Conservation (phyloP, 2,888 invertebrate species). For the Torymus texanus region DNA sequence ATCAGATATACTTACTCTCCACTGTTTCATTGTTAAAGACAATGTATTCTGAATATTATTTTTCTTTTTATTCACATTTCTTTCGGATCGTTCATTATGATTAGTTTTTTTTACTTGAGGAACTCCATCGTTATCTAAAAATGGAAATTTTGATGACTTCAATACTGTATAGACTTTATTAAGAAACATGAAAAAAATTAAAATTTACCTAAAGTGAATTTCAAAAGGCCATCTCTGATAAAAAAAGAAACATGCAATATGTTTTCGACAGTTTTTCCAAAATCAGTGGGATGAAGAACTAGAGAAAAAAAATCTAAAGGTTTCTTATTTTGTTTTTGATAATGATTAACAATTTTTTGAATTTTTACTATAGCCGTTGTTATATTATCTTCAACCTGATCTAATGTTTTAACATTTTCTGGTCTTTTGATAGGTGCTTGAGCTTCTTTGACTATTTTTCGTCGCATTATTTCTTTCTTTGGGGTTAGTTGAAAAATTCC, state of each 20-base stretch:
- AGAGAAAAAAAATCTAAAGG: conserved; percentile 79
- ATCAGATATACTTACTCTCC: conserved; percentile 76
- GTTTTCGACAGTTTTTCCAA: conserved; percentile 80
- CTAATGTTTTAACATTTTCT: conserved; percentile 76
- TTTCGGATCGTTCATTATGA: conserved; percentile 63
- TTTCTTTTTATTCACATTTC: conserved; percentile 58
- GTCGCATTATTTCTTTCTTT: conserved; percentile 58
- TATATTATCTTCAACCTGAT: conserved; percentile 78
- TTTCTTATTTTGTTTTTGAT: conserved; percentile 72
- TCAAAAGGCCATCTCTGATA: conserved; percentile 77
- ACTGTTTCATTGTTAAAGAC: conserved; percentile 77
- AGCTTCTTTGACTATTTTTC: conserved; percentile 51
- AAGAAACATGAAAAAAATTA: background rate
- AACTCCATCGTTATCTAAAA: conserved; percentile 61
- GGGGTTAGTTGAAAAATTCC: conserved; percentile 60
- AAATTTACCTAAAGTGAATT: conserved; percentile 76
- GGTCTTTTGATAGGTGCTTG: conserved; percentile 75
- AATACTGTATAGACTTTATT: too few relatives aligned
- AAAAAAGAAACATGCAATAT: conserved; percentile 82
- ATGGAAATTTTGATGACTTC: too few relatives aligned
- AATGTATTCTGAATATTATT: conserved; percentile 79
- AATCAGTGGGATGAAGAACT: conserved; percentile 79
- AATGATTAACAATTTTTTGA: conserved; percentile 74
- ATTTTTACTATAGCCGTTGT: conserved; percentile 78
- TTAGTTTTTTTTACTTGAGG: conserved; percentile 67